Base-by-base conservation (phyloP, 2,797 vertebrate species). In the Ataeniobius toweri region DNA sequence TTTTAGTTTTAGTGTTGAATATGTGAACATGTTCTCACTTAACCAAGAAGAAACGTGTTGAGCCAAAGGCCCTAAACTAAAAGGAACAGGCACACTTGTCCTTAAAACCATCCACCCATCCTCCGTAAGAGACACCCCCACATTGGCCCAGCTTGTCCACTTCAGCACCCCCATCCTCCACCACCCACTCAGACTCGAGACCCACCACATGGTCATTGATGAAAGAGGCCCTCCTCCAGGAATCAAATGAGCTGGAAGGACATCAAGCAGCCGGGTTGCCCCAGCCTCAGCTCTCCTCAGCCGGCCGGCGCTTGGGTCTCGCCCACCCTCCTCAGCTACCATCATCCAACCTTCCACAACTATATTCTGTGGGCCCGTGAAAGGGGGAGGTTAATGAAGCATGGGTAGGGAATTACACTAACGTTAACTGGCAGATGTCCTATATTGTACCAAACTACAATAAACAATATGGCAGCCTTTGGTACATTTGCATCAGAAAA, bases 181-280 rank as follows among this genome's bases (percentile, higher is more conserved):
- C 88, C 91, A 91, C 90, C 91, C 92, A 89, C 91, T 88, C 86
- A 90, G 94, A 86, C 92, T 94, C 82, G 55, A 96, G 96, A 96
- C 95, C 96, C 93, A 95, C 96, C 95, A 91, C 95, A 91, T 93
- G 91, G 92, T 95, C 94, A 95, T 95, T 95, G 95, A 96, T 94
- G 93, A 96, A 94, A 95, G 95, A 71, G 89, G 95, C 90, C 93
- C 96, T 93, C 91, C 90, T 93, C 94, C 95, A 92, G 92, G 91
- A 95, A 96, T 96, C 95, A 96, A 98, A 96, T 97, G 96, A 96
- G 95, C 96, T 97, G 96, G 97, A 98, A 98, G 96, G 94, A 96
- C 96, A 96, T 97, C 91, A 96, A 96, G 96, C 95, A 91, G 94
- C 95, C 93, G 8, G 82, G 79, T 87, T 85, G 80, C 84, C 85